Percentiles rank a stretch among this genome's conserved stretches.
phyloP scores from a whole-genome alignment of 2,797 vertebrate species.

The Psittacula derbiana region DNA sequence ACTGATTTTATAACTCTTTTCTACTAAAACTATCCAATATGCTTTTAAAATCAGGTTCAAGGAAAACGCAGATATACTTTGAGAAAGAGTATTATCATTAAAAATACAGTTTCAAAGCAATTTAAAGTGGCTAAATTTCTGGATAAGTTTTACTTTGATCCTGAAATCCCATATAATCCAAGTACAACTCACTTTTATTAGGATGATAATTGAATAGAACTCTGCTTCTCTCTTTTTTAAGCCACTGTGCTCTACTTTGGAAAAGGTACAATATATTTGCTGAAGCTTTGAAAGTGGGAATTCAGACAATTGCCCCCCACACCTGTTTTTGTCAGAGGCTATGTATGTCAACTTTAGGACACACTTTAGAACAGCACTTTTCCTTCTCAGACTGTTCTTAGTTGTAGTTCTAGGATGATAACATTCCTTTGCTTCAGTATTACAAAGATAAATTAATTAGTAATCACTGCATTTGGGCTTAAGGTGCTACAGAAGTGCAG shows the following conservation, averaged over 20 bases:
- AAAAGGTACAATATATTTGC: not conserved
- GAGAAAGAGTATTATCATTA: not conserved
- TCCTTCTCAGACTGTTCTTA: not conserved
- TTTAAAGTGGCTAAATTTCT: not conserved
- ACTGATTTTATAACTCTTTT: not conserved
- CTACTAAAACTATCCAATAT: not conserved
- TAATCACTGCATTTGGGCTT: not conserved
- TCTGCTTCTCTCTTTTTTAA: not conserved
- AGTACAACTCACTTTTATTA: not conserved
- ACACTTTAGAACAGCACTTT: not conserved
- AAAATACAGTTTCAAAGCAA: not conserved
- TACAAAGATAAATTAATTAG: not conserved
- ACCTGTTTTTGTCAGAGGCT: not conserved
- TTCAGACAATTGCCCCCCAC: not conserved
- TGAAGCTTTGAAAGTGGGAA: not conserved
- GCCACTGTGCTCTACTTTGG: not conserved
- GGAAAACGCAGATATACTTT: not conserved
- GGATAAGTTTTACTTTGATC: not conserved
- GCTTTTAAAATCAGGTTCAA: not conserved
- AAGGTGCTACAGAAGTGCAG: not conserved
- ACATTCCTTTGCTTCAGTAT: not conserved
- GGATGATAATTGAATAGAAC: not conserved
- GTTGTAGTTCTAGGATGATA: not conserved
- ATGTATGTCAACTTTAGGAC: not conserved
- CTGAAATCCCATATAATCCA: not conserved